A percentile compares a stretch with the other conserved stretches of the same genome.
Conservation (phyloP, 2,113 vertebrate genomes). For the Leucopsar rothschildi region DNA sequence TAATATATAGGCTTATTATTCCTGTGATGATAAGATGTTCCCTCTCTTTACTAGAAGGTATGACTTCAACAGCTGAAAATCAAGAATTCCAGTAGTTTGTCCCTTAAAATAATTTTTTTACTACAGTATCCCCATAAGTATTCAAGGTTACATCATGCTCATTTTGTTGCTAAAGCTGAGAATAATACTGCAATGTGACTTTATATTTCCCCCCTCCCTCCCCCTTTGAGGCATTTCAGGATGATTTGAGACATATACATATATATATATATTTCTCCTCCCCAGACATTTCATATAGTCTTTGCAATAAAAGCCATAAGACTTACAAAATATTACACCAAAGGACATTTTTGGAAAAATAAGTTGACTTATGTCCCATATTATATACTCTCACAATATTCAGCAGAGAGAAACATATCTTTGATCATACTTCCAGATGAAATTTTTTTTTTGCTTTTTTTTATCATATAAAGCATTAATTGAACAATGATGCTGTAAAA, state of each 20-base stretch:
- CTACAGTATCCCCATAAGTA: not conserved
- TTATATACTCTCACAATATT: not conserved
- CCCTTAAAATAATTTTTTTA: not conserved
- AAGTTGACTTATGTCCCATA: constrained; percentile 8
- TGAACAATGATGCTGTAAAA: constrained; percentile 56
- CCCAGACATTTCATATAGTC: not conserved
- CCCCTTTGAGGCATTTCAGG: not conserved
- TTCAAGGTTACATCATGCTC: not conserved
- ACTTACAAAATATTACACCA: not conserved
- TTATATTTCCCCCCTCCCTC: not conserved
- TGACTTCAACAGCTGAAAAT: not conserved
- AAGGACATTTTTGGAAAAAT: constrained; percentile 23
- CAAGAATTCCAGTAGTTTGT: not conserved
- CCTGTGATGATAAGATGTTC: not conserved
- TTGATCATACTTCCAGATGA: constrained; percentile 49
- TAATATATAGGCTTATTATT: not conserved
- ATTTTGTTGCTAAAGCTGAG: constrained; percentile 4
- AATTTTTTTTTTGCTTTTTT: constrained; percentile 20
- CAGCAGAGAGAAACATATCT: constrained; percentile 7
- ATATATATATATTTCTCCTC: not conserved
- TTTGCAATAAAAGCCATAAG: not conserved
- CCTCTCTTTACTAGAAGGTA: not conserved
- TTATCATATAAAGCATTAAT: constrained; percentile 48
- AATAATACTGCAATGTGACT: not conserved
- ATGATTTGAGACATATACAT: not conserved